Conservation (phyloP, 2,113 vertebrate species). For the Ailuropoda melanoleuca region DNA sequence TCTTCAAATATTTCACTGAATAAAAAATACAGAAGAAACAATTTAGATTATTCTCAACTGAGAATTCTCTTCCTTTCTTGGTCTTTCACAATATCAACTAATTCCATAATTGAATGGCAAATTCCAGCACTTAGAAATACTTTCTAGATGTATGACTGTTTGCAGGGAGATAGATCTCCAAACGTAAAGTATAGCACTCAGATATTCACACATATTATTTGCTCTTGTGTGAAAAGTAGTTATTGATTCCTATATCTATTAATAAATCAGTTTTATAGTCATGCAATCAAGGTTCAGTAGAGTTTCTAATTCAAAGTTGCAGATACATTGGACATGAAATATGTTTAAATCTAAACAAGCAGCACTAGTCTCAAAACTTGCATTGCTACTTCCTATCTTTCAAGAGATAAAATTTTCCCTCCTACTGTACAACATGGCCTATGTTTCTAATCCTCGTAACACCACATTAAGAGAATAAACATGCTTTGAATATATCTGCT, state of each 20-base stretch:
- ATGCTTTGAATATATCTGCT: neutral
- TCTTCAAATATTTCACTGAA: neutral
- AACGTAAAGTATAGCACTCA: constrained; percentile 29
- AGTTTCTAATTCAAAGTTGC: constrained; percentile 63
- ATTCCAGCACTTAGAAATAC: neutral
- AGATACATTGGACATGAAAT: constrained; percentile 49
- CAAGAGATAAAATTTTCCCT: neutral
- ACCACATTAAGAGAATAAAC: neutral
- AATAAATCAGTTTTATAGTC: constrained; percentile 65
- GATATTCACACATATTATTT: constrained; percentile 45
- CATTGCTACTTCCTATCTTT: neutral
- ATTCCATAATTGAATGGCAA: neutral
- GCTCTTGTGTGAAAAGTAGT: constrained; percentile 41
- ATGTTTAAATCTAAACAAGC: constrained; percentile 40
- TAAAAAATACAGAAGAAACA: neutral
- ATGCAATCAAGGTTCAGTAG: constrained; percentile 1
- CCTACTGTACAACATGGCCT: neutral
- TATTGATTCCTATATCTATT: constrained; percentile 57
- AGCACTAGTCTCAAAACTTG: neutral
- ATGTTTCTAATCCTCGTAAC: neutral
- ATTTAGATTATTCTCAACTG: neutral
- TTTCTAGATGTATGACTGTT: neutral
- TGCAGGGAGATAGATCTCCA: neutral
- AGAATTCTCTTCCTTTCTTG: neutral
- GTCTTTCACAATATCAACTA: neutral